Base-by-base conservation (phyloP, 2,113 vertebrate species). In the Pontoporia blainvillei region DNA sequence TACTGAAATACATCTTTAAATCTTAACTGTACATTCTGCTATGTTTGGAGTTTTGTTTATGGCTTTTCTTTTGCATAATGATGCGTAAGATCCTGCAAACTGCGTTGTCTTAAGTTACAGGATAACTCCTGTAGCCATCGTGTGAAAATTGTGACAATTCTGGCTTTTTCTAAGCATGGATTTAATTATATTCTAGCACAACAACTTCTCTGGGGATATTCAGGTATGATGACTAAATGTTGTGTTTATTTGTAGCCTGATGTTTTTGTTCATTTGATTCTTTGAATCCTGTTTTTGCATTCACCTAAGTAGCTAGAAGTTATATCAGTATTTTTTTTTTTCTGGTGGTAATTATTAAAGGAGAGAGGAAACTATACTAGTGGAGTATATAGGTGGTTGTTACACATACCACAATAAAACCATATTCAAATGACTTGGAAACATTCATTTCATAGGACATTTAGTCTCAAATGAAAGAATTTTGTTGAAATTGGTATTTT, bases 131-230 rank as follows among this genome's bases (percentile, higher is more conserved):
- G 0, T 95, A 96, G 73, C 83, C 62, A 29, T 52, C 41, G 34
- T 95, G 29, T 98, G 94, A 86, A 93, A 73, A 89, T 59, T 94
- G 1, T 97, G 66, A 92, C 94, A 95, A 18, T 96, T 31, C 46
- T 12, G 13, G 57, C 44, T 21, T 96, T 94, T 96, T 97, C 98
- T 98, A 97, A 99, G 95, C 98, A 96, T 41, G 5, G 49, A 96
- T 99, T 99, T 97, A 98, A 98, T 99, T 99, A 88, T 98, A 96
- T 99, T 99, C 95, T 99, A 99, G 99, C 99, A 97, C 99, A 99
- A 93, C 99, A 99, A 66, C 99, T 99, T 98, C 99, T 99, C 96
- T 99, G 99, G 99, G 99, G 99, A 98, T 99, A 99, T 98, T 99
- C 99, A 99, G 99, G 99, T 99, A 99, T 98, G 99, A 97, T 84